A percentile compares a stretch with the other conserved stretches of the same genome.
Conservation (phyloP, 2,113 vertebrate species). For the Apaloderma vittatum region DNA sequence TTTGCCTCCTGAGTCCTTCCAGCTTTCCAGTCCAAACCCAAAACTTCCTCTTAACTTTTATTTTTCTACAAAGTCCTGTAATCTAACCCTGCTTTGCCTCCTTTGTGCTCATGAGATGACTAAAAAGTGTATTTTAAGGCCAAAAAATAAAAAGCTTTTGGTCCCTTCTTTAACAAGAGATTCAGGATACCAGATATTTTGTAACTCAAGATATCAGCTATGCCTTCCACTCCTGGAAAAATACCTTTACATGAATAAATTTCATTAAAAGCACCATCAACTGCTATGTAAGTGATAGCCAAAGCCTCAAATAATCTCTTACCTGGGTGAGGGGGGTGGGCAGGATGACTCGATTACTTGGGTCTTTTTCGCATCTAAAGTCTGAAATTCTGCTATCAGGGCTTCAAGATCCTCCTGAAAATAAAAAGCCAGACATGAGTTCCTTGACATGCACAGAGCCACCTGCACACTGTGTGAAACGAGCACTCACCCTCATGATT, state of each 20-base stretch:
- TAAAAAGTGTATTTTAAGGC: not conserved
- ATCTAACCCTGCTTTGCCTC: not conserved
- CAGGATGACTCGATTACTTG: slow-evolving; percentile 87
- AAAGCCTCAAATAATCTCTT: not conserved
- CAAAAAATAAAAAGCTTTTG: not conserved
- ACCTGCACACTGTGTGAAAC: not conserved
- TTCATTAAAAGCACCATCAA: not conserved
- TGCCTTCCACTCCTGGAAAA: not conserved
- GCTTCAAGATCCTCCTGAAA: slow-evolving; percentile 93
- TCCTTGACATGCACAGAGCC: not conserved
- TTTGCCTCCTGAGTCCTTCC: not conserved
- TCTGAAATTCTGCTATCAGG: slow-evolving; percentile 94
- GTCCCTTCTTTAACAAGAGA: not conserved
- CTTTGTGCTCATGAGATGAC: not conserved
- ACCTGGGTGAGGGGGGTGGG: slow-evolving; percentile 90
- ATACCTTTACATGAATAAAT: not conserved
- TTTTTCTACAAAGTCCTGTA: not conserved
- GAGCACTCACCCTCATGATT: fast-evolving
- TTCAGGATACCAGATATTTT: not conserved
- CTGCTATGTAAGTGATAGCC: not conserved
- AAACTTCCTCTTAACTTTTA: too few species aligned
- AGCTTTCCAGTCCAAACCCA: too few species aligned
- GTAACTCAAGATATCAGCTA: not conserved
- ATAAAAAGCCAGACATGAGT: not conserved
- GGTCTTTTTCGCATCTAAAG: slow-evolving; percentile 90